Evolutionary conservation across 92 coral and sea anemone species (phyloP).

Genomic region (Paramuricea clavata): DNA sequence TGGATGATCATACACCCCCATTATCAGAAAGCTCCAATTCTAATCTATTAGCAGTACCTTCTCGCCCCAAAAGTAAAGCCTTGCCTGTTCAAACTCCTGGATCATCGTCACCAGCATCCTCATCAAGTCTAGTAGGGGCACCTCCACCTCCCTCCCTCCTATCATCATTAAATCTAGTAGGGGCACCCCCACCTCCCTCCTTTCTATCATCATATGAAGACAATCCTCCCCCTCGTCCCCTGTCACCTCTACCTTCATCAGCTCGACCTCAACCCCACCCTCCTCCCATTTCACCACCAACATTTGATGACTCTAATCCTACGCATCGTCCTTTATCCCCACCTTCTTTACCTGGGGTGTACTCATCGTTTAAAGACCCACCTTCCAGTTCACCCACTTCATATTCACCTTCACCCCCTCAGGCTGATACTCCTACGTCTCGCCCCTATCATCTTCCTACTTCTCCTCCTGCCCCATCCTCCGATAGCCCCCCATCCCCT

Average conservation of each 20-base stretch:
- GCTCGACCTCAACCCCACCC: background rate
- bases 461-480: background rate
- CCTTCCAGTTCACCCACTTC: background rate
- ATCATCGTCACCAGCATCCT: background rate
- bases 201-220: background rate
- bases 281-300: background rate
- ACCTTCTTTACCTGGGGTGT: slow-evolving; percentile 16
- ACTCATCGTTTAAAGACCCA: background rate
- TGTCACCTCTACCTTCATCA: slow-evolving; percentile 5
- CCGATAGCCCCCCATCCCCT: background rate
- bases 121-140: background rate
- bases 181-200: background rate
- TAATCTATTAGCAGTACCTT: background rate
- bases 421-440: too few relatives aligned
- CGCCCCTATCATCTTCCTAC: slow-evolving; percentile 10
- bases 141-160: background rate
- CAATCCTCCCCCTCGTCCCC: slow-evolving; percentile 23
- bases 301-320: background rate
- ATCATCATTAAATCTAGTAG: background rate
- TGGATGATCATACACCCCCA: background rate
- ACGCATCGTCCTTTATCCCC: slow-evolving; percentile 20
- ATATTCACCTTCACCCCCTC: slow-evolving; percentile 22
- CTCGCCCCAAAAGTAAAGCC: too few relatives aligned
- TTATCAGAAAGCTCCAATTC: background rate
- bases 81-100: too few relatives aligned